A percentile compares a stretch with the other conserved stretches of the same genome.
These are phyloP conservation scores for Lordiphosa fenestrarum DNA, from an alignment of 2,888 invertebrate species.

Conservation along the genomic window DNA sequence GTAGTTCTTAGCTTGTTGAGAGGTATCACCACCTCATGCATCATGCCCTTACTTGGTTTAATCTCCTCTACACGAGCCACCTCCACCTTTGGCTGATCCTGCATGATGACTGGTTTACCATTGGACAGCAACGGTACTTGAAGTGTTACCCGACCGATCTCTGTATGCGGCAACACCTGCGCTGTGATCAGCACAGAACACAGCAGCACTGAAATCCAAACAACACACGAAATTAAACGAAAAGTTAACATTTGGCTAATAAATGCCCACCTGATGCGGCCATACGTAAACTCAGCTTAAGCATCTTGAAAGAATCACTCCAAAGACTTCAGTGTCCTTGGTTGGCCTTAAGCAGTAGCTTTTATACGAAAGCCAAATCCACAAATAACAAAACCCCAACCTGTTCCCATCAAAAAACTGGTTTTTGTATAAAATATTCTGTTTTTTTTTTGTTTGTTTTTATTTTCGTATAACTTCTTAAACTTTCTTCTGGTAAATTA, in stretches of 20 bases:
- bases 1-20: constrained; percentile 31
- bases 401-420: constrained; percentile 38
- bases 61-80: constrained; percentile 54
- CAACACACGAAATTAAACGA: not conserved
- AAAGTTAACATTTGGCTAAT: not conserved
- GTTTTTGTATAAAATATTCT: constrained; percentile 39
- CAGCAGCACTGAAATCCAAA: constrained; percentile 55
- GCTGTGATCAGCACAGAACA: constrained; percentile 45
- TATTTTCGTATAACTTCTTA: constrained; percentile 51
- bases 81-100: constrained; percentile 37
- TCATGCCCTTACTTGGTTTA: constrained; percentile 30
- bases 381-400: constrained; percentile 8
- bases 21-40: constrained; percentile 40
- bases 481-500: constrained; percentile 51
- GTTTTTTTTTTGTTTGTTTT: constrained; percentile 34
- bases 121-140: constrained; percentile 58
- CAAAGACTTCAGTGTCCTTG: constrained; percentile 50
- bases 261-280: constrained; percentile 61
- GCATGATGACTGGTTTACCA: constrained; percentile 51
- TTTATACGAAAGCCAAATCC: constrained; percentile 38
- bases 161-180: constrained; percentile 63
- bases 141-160: constrained; percentile 53
- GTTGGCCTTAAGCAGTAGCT: constrained; percentile 16
- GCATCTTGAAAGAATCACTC: constrained; percentile 46
- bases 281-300: constrained; percentile 47